phyloP scores from a whole-genome alignment of 2,888 invertebrate genomes.

The Tuta absoluta region DNA sequence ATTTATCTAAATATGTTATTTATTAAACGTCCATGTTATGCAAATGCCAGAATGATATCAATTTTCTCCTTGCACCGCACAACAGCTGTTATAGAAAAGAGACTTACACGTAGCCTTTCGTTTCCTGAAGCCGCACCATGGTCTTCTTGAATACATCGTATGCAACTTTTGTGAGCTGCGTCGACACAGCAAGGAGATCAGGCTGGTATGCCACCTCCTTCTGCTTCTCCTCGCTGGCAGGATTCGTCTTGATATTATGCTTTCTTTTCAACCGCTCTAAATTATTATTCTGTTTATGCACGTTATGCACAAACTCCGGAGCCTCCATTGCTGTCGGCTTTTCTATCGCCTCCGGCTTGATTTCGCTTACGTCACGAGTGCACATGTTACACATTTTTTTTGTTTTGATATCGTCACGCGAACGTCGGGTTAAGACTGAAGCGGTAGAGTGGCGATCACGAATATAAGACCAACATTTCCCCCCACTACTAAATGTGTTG shows the following conservation, averaged over 20 bases:
- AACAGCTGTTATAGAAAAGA: slow-evolving; percentile 35
- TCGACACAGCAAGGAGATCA: slow-evolving; percentile 74
- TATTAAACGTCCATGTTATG: too few species aligned
- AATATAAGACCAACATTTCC: slow-evolving; percentile 68
- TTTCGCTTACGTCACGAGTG: slow-evolving; percentile 54
- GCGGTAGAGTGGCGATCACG: slow-evolving; percentile 43
- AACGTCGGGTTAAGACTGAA: slow-evolving; percentile 44
- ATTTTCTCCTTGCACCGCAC: not conserved
- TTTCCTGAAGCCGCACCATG: slow-evolving; percentile 63
- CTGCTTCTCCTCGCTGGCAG: slow-evolving; percentile 58
- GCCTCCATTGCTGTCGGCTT: not conserved
- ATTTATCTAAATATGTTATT: too few species aligned
- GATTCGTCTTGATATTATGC: slow-evolving; percentile 70
- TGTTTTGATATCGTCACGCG: slow-evolving; percentile 24
- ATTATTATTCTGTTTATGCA: slow-evolving; percentile 11
- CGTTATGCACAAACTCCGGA: not conserved
- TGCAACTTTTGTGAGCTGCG: slow-evolving; percentile 67
- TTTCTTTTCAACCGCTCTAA: slow-evolving; percentile 71
- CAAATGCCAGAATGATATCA: not conserved
- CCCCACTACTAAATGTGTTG: slow-evolving; percentile 35
- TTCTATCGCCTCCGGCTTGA: slow-evolving; percentile 29
- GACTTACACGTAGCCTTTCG: slow-evolving; percentile 78
- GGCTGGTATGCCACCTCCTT: slow-evolving; percentile 69
- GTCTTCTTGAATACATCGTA: slow-evolving; percentile 63
- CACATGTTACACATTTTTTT: slow-evolving; percentile 73